Percentiles rank a stretch among this genome's conserved stretches.
phyloP scores from a whole-genome alignment of 2,113 vertebrate species.

The Ancistrus triradiatus region DNA sequence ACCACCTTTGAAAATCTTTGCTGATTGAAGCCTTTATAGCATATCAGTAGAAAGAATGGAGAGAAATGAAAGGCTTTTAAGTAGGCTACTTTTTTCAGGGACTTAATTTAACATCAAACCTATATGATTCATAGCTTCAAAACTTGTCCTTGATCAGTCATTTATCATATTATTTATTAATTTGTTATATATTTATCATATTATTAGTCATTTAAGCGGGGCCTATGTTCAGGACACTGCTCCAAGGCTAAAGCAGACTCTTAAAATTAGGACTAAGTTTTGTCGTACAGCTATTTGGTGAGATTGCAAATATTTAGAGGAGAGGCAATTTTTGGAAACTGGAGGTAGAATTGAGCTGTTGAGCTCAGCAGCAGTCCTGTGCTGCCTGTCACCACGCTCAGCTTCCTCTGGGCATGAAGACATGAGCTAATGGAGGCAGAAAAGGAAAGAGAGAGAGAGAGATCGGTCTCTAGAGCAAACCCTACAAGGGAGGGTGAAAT shows the following conservation, averaged over 20 bases:
- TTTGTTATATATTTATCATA: not conserved
- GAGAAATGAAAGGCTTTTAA: no score
- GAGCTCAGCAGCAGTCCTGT: constrained; percentile 34
- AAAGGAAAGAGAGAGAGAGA: constrained; percentile 50
- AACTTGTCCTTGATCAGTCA: no score
- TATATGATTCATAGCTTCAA: no score
- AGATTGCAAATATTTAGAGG: constrained; percentile 14
- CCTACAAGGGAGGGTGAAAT: constrained; percentile 84
- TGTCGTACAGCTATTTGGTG: not conserved
- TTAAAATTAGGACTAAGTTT: no score
- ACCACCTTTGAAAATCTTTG: no score
- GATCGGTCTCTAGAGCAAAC: constrained; percentile 72
- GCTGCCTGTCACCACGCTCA: constrained; percentile 75
- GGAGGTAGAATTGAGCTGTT: constrained; percentile 18
- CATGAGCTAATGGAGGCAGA: constrained; percentile 77
- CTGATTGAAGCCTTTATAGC: no score
- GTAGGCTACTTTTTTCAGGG: no score
- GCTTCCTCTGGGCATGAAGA: constrained; percentile 77
- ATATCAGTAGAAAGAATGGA: no score
- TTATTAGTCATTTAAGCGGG: not conserved
- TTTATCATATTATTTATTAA: no score
- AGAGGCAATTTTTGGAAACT: constrained; percentile 12
- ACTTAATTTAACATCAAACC: no score
- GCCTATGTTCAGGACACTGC: no score
- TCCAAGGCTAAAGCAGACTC: no score